These are phyloP conservation scores for Myiagra hebetior DNA, from an alignment of 2,113 vertebrate species.

Conservation along the genomic window DNA sequence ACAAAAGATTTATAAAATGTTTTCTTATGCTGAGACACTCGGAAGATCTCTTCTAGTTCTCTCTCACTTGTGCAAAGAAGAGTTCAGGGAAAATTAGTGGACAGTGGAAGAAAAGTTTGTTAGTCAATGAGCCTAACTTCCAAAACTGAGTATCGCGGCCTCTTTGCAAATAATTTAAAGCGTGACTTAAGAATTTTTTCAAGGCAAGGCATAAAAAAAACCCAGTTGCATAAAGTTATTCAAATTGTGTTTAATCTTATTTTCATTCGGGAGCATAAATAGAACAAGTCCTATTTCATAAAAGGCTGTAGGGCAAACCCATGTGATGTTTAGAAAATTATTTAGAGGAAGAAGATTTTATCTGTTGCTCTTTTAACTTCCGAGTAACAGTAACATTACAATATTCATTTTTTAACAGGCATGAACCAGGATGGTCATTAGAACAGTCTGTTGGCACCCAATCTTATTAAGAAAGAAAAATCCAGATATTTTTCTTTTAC, in stretches of 20 bases:
- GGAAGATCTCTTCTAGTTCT: not conserved
- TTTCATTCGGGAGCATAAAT: not conserved
- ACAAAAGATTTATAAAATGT: not conserved
- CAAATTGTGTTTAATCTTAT: not conserved
- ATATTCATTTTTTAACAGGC: not conserved
- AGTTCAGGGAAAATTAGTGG: not conserved
- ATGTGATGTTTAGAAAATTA: not conserved
- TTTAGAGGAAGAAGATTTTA: not conserved
- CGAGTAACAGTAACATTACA: not conserved
- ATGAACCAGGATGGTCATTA: not conserved
- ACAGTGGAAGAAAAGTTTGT: not conserved
- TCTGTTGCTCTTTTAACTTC: not conserved
- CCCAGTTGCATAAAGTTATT: not conserved
- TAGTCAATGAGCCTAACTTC: not conserved
- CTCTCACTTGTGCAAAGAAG: not conserved
- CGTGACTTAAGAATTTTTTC: not conserved
- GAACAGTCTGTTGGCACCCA: not conserved
- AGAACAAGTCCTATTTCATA: not conserved
- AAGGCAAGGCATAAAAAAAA: not conserved
- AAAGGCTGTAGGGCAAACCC: not conserved
- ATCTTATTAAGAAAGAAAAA: not conserved
- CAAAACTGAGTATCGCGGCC: not conserved
- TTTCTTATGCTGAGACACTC: not conserved
- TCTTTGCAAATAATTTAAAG: not conserved
- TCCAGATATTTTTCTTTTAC: not conserved